A percentile compares a stretch with the other conserved stretches of the same genome.
Conservation (phyloP, 64 coral and sea anemone species). For the Montipora efflorescens region DNA sequence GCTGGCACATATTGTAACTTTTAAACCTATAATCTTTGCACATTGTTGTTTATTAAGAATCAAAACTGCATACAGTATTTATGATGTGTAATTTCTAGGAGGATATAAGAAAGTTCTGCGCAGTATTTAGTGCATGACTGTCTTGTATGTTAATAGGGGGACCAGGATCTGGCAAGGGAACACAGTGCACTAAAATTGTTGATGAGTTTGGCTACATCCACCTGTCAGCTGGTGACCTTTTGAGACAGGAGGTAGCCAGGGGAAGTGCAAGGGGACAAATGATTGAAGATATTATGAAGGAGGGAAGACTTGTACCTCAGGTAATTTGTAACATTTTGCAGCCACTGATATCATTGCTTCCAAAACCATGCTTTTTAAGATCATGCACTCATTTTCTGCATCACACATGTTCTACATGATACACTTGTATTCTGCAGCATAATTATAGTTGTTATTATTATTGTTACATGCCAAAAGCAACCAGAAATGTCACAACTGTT, state of each 20-base stretch:
- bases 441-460: no score
- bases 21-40: no score
- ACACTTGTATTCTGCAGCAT: no score
- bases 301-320: conserved; percentile 90
- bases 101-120: neutral
- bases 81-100: neutral
- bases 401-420: no score
- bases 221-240: conserved; percentile 92
- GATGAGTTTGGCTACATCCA: conserved; percentile 91
- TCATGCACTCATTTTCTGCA: no score
- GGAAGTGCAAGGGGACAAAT: conserved; percentile 75
- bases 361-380: no score
- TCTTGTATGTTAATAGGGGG: conserved; percentile 60
- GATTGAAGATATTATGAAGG: conserved; percentile 92
- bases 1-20: no score
- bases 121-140: no score
- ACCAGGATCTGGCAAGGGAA: conserved; percentile 97
- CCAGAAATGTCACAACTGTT: no score
- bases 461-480: no score
- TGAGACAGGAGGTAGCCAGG: conserved; percentile 92
- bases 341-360: no score
- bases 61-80: neutral
- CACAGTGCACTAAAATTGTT: conserved; percentile 86
- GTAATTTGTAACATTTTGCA: conserved; percentile 23
- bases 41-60: no score